These are phyloP conservation scores for Cebus imitator DNA, from an alignment of 2,113 vertebrate genomes.

Conservation along the genomic window DNA sequence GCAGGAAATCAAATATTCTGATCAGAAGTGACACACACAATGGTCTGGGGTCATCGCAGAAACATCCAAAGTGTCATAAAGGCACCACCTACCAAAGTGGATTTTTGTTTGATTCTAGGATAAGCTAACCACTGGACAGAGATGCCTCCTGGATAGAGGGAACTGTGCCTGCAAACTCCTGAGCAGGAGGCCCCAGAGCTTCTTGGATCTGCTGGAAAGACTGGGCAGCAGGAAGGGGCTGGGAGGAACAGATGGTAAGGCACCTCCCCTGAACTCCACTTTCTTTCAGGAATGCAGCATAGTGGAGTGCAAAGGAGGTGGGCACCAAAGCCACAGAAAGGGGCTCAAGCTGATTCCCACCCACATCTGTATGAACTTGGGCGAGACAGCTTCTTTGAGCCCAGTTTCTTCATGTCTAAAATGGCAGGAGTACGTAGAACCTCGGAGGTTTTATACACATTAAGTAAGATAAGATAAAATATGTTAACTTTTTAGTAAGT, in stretches of 20 bases:
- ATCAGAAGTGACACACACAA: neutral
- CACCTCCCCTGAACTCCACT: neutral
- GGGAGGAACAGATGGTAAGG: neutral
- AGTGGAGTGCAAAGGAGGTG: neutral
- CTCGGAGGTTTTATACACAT: neutral
- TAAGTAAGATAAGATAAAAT: neutral
- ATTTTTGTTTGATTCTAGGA: neutral
- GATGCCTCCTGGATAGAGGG: neutral
- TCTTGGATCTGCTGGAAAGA: neutral
- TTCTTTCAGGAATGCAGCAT: neutral
- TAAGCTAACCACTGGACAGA: neutral
- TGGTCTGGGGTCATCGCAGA: too few species aligned
- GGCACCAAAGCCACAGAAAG: too few species aligned
- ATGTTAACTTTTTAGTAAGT: neutral
- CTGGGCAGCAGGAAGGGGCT: too few species aligned
- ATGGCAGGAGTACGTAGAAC: rapidly evolving
- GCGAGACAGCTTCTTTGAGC: neutral
- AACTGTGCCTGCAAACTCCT: too few species aligned
- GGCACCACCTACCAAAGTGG: neutral
- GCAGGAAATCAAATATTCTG: neutral
- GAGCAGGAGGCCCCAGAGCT: neutral
- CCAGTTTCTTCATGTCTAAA: neutral
- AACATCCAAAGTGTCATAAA: neutral
- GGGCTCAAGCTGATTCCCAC: neutral
- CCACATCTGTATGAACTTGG: neutral